Evolutionary conservation across 1,140 invertebrate species (phyloP), one percentile per base, ranked within the genome.

Genomic region (Choristoneura fumiferana): DNA sequence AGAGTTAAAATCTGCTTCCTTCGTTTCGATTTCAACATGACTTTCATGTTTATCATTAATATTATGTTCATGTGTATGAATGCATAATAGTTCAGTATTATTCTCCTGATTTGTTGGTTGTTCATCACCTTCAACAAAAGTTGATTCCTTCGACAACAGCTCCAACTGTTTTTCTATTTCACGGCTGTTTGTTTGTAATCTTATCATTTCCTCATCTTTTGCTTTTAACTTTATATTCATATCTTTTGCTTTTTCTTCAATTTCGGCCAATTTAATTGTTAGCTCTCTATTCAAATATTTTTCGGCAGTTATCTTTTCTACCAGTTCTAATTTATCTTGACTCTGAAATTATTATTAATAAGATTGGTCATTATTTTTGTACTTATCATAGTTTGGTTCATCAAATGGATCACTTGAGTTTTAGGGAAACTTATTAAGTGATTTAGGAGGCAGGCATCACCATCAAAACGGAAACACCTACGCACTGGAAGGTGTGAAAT

Each of bases 261-360:
- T 90, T 57, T 92, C 90, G 38, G 92, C 92, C 33, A 96, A 91
- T 77, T 94, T 93, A 17, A 92, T 87, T 14, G 93, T 92, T 36
- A 97, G 89, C 74, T 97, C 95, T 71, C 94, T 94, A 52, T 93
- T 93, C 57, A 94, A 91, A 85, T 94, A 93, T 78, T 96, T 92
- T 87, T 97, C 95, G 35, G 93, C 91, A 73, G 96, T 93, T 14
- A 98, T 87, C 71, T 94, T 92, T 80, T 97, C 96, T 18, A 95
- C 95, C 60, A 98, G 81, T 71, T 97, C 95, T 61, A 97, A 91
- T 86, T 98, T 96, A 64, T 93, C 92, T 73, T 95, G 95, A 61
- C 93, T 95, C 93, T 94, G 77, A 53, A 92, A 92, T 52, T 62
- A 55, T 45, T 22, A n/a, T n/a, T n/a, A n/a, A n/a, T n/a, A n/a